Base-by-base conservation (phyloP, 2,888 invertebrate species). In the Pediacus dermestoides region DNA sequence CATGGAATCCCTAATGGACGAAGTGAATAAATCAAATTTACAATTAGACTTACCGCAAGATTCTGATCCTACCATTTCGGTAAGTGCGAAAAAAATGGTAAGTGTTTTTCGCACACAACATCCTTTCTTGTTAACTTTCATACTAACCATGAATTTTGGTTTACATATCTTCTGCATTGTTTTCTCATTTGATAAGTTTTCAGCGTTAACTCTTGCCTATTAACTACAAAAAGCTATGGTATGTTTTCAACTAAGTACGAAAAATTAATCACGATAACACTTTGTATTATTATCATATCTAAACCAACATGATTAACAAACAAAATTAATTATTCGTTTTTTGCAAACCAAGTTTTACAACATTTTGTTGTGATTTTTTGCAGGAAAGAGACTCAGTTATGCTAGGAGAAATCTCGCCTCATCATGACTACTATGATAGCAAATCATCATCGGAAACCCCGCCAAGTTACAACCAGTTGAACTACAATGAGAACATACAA, bases 381-480 rank as follows among this genome's bases (percentile, higher is more conserved):
- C 66, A 85, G 78, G 87, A 88, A 64, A 75, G 81, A 15, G 87
- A 84, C 63, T 88, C 86, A 1, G 83, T 85, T 12, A 86, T 89
- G 82, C 71, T 89, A 7, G 88, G 88, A 3, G 86, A 84, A 59
- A 87, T 89, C 53, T 89, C 88, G 1, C 88, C 88, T 0, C 87
- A 88, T 63, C 86, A 87, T 56, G 88, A 88, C 36, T 81, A 81
- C 63, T 81, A 76, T 55, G 85, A 85, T 55, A 83, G 85, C 67
- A 86, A 85, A 66, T 83, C 85, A 7, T 86, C 87, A 14, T 80
- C 81, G 0, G 87, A 83, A 57, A 86, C 88, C 1, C 85, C 83
- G 1, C 80, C 87, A 4, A 89, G 86, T 60, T 91, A 91, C 71
- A 86, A 81, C 58, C 88, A 88, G 61, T 73, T 90, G 4, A 92